Percentiles rank a stretch among this genome's conserved stretches.
Conservation (phyloP, 1,140 invertebrate species). For the Adelges cooleyi region DNA sequence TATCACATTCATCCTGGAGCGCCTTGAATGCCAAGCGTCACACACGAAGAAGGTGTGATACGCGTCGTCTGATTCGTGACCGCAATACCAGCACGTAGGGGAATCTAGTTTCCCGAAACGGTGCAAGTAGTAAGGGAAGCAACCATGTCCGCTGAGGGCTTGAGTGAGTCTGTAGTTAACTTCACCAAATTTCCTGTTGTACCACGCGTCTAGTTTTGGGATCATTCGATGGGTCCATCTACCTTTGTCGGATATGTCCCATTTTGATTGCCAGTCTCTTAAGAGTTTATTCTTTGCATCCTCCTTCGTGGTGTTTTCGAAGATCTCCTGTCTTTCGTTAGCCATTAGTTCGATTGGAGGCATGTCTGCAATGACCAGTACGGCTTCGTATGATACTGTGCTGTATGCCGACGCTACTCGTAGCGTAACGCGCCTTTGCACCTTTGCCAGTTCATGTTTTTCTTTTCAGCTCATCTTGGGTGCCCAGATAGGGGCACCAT, state of each 20-base stretch:
- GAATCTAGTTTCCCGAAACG: not conserved
- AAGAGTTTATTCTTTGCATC: not conserved
- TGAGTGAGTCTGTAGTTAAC: not conserved
- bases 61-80: not conserved
- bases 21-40: not conserved
- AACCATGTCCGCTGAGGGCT: not conserved
- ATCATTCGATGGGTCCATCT: not conserved
- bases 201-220: not conserved
- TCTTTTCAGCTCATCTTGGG: not conserved
- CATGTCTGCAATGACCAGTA: not conserved
- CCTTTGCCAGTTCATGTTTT: not conserved
- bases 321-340: not conserved
- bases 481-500: not conserved
- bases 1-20: not conserved
- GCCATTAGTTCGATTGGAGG: not conserved
- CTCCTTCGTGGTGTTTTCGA: not conserved
- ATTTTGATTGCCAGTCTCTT: not conserved
- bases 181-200: not conserved
- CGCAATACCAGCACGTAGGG: not conserved
- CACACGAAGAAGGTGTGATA: not conserved
- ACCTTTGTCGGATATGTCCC: not conserved
- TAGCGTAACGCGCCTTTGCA: not conserved
- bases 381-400: not conserved
- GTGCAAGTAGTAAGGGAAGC: not conserved
- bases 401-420: not conserved